Percentiles rank a stretch among this genome's conserved stretches.
Conservation (phyloP, 2,113 vertebrate species). For the Pristiophorus japonicus region DNA sequence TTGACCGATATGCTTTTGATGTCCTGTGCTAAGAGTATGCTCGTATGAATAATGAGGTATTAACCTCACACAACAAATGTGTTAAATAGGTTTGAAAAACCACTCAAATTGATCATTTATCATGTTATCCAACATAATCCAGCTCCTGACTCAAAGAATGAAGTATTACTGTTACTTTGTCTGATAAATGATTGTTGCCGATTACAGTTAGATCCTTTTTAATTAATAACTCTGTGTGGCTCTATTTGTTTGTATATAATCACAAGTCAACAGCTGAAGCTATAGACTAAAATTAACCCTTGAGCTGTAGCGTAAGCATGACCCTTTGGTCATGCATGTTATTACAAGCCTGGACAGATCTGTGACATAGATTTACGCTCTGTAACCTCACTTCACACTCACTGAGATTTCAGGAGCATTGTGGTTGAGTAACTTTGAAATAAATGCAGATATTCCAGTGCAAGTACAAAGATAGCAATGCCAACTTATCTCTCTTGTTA, state of each 20-base stretch:
- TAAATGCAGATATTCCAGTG: not conserved
- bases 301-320: not conserved
- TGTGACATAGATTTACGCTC: not conserved
- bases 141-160: not conserved
- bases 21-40: not conserved
- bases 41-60: not conserved
- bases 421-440: not conserved
- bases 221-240: not conserved
- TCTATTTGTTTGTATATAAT: not conserved
- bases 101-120: not conserved
- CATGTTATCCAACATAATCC: not conserved
- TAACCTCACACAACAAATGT: not conserved
- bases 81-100: not conserved
- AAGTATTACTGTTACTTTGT: not conserved
- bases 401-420: not conserved
- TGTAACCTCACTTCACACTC: not conserved
- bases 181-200: not conserved
- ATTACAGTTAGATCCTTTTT: constrained; percentile 14
- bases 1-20: not conserved
- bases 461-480: not conserved
- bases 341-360: constrained; percentile 4
- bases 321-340: not conserved
- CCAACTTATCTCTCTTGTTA: not conserved
- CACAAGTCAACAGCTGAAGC: not conserved
- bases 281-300: not conserved